phyloP scores from a whole-genome alignment of 1,140 invertebrate species.

The Bemisia tabaci region DNA sequence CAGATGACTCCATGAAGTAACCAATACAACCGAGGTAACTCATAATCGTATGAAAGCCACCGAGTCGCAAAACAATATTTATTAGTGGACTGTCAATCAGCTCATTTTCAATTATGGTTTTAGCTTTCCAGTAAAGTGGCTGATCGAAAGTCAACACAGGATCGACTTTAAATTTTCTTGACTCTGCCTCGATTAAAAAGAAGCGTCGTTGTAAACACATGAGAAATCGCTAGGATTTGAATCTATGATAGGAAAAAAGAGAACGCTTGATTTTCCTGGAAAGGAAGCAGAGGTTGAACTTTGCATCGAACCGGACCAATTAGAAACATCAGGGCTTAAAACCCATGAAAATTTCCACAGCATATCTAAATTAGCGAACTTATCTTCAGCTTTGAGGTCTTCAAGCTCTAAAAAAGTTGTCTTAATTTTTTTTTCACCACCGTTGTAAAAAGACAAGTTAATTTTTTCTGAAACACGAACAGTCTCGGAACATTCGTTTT shows the following conservation, averaged over 20 bases:
- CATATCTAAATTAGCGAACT: neutral
- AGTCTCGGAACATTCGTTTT: neutral
- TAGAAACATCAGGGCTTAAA: neutral
- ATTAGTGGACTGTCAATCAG: neutral
- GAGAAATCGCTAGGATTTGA: neutral
- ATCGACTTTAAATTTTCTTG: constrained; percentile 14
- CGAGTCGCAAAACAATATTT: constrained; percentile 16
- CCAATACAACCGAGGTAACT: constrained; percentile 21
- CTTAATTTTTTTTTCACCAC: no score
- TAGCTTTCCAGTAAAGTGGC: constrained; percentile 25
- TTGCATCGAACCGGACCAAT: neutral
- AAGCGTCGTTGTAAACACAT: constrained; percentile 18
- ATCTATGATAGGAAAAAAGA: neutral
- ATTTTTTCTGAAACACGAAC: no score
- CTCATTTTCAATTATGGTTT: constrained; percentile 13
- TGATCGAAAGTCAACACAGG: constrained; percentile 28
- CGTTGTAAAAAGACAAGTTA: no score
- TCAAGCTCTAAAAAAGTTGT: neutral
- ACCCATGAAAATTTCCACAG: neutral
- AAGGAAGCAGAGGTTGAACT: neutral
- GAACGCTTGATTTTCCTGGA: neutral
- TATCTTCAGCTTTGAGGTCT: neutral
- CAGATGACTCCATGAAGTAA: constrained; percentile 18
- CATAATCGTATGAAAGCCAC: constrained; percentile 24
- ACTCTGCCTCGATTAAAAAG: constrained; percentile 11